Evolutionary conservation across 2,888 invertebrate genomes (phyloP).

Genomic region (Mesodorylaimus sp.): DNA sequence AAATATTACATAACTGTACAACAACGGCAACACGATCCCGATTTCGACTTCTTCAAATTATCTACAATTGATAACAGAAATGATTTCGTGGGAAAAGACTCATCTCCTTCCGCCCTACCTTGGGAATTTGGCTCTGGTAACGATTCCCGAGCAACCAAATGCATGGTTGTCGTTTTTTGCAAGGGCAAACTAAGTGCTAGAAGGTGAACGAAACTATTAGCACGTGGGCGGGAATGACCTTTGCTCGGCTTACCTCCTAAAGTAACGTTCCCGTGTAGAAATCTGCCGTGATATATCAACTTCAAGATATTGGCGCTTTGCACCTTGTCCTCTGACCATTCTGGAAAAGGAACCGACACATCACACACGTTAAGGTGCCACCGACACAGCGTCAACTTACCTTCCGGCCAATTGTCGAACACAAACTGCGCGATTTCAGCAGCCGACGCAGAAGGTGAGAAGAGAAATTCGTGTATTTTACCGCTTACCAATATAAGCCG

Average conservation of each 20-base stretch:
- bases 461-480: conserved; percentile 96
- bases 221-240: neutral
- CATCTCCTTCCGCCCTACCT: too few species aligned
- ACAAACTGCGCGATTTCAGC: conserved; percentile 97
- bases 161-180: conserved; percentile 98
- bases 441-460: conserved; percentile 86
- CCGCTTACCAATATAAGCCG: conserved; percentile 95
- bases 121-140: conserved; percentile 78
- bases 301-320: conserved; percentile 74
- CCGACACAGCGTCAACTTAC: conserved; percentile 39
- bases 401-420: conserved; percentile 97
- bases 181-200: conserved; percentile 77
- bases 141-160: conserved; percentile 95
- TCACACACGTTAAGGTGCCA: neutral
- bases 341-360: conserved; percentile 38
- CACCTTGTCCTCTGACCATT: conserved; percentile 88
- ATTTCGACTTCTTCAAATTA: too few species aligned
- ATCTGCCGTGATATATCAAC: conserved; percentile 97
- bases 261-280: conserved; percentile 96
- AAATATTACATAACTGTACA: too few species aligned
- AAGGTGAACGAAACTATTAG: conserved; percentile 13
- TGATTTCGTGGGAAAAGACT: too few species aligned
- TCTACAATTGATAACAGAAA: too few species aligned
- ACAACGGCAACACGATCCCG: too few species aligned
- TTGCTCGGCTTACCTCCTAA: conserved; percentile 44